Evolutionary conservation across 2,113 vertebrate genomes (phyloP).

Genomic region (Myiagra hebetior): DNA sequence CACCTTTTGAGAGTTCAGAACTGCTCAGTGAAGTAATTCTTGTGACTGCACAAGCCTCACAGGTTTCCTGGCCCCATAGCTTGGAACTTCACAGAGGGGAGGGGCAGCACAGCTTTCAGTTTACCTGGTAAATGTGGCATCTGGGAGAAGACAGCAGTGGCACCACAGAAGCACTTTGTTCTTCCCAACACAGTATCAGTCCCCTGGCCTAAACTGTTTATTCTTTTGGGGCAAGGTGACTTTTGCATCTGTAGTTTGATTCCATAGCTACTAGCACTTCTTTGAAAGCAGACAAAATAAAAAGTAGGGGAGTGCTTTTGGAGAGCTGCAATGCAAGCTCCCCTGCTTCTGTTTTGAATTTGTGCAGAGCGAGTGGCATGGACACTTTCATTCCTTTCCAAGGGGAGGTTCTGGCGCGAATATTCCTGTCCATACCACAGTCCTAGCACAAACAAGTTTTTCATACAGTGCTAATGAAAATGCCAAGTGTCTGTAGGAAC

Average conservation of each 20-base stretch:
- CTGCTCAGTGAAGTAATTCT: background rate
- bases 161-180: background rate
- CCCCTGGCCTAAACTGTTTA: background rate
- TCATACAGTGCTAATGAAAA: conserved; percentile 42
- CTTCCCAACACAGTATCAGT: background rate
- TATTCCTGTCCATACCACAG: conserved; percentile 9
- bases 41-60: background rate
- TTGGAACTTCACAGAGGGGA: background rate
- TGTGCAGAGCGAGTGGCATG: background rate
- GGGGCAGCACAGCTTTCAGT: background rate
- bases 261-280: background rate
- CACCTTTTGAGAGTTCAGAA: background rate
- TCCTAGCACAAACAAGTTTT: conserved; percentile 53
- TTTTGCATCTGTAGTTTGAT: background rate
- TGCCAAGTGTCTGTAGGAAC: conserved; percentile 12
- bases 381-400: conserved; percentile 40
- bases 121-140: background rate
- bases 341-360: conserved; percentile 32
- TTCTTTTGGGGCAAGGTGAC: background rate
- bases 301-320: background rate
- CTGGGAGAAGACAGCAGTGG: background rate
- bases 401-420: background rate
- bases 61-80: background rate
- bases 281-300: background rate
- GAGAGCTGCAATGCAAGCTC: background rate